Conservation (phyloP, 2,113 vertebrate genomes). For the Leucopsar rothschildi region DNA sequence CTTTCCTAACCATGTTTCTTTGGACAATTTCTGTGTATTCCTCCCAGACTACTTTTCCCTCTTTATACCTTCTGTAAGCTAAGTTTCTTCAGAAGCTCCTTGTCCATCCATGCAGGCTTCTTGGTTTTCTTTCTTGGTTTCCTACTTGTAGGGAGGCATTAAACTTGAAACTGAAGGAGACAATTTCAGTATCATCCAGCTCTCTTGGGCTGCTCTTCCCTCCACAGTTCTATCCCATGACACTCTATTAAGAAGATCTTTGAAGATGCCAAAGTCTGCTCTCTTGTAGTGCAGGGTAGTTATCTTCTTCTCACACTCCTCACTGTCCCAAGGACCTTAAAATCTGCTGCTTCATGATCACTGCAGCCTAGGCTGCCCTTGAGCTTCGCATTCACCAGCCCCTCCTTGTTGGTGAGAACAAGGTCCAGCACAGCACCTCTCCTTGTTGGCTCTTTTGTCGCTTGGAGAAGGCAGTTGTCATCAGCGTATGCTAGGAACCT, state of each 20-base stretch:
- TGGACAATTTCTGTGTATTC: background rate
- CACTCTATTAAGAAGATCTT: background rate
- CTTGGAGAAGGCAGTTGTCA: background rate
- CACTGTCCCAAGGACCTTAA: background rate
- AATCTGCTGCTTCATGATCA: rapidly evolving
- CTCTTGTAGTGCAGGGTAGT: background rate
- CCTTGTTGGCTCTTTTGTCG: background rate
- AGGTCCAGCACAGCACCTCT: background rate
- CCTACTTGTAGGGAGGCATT: background rate
- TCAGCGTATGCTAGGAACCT: background rate
- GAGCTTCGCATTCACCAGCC: background rate
- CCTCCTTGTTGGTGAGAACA: background rate
- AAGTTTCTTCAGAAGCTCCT: background rate
- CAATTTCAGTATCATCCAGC: background rate
- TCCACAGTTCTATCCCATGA: background rate
- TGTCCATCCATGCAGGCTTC: background rate
- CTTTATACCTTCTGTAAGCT: background rate
- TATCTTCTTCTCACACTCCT: background rate
- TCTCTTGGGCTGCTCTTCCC: rapidly evolving
- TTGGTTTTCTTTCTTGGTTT: background rate
- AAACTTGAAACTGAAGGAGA: background rate
- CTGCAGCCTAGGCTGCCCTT: background rate
- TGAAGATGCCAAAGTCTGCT: background rate
- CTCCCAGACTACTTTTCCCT: background rate
- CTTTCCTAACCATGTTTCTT: background rate